These are phyloP conservation scores for Tringa solitaria DNA, from an alignment of 2,113 vertebrate species.

Conservation along the genomic window DNA sequence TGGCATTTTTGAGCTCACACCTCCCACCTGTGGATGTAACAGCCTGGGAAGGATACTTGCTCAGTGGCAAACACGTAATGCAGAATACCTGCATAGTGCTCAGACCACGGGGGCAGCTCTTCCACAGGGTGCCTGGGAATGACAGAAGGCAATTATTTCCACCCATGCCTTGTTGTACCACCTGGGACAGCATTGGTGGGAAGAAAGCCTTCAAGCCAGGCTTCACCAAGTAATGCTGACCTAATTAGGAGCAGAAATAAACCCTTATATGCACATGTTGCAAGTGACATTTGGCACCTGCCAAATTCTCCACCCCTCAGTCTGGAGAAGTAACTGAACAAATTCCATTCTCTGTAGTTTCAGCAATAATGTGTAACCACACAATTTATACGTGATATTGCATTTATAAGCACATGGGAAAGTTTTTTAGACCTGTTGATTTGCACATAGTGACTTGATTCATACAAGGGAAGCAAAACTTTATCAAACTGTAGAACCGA, in stretches of 20 bases:
- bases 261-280: neutral
- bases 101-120: neutral
- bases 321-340: neutral
- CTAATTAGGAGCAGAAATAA: neutral
- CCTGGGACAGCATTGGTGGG: neutral
- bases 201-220: neutral
- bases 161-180: neutral
- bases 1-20: neutral
- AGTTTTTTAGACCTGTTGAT: neutral
- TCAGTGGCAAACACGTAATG: neutral
- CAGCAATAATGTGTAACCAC: neutral
- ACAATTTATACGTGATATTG: neutral
- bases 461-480: neutral
- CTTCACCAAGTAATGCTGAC: neutral
- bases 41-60: conserved; percentile 2
- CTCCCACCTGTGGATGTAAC: neutral
- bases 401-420: neutral
- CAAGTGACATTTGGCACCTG: neutral
- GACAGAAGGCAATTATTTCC: neutral
- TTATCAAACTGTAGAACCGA: neutral
- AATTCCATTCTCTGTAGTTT: neutral
- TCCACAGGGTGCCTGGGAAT: neutral
- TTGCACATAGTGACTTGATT: neutral
- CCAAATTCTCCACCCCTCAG: neutral
- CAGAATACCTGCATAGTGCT: neutral